Conservation (phyloP, 2,113 vertebrate genomes). For the Sciurus niger region DNA sequence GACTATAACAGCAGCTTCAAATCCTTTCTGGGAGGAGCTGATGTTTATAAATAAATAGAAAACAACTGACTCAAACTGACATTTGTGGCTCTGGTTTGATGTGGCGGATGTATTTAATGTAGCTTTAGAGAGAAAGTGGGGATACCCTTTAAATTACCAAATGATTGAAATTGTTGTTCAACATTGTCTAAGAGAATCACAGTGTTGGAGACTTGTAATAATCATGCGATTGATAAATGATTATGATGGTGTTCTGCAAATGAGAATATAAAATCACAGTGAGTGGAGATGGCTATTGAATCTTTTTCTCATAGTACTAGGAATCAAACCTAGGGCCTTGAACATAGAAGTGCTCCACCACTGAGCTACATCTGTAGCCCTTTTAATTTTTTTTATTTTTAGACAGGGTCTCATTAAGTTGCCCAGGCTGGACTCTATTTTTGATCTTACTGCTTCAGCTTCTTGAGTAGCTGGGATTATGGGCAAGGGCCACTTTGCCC, state of each 20-base stretch:
- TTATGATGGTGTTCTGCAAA: not conserved
- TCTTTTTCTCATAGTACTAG: not conserved
- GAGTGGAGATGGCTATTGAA: not conserved
- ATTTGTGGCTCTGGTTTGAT: constrained; percentile 39
- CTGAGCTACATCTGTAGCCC: not conserved
- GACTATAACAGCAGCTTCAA: constrained; percentile 54
- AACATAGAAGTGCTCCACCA: not conserved
- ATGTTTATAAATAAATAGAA: constrained; percentile 68
- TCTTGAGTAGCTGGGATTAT: not conserved
- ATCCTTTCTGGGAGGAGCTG: not conserved
- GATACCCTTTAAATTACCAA: not conserved
- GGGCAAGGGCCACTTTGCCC: not conserved
- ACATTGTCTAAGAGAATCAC: not conserved
- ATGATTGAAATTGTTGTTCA: not conserved
- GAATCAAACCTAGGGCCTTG: not conserved
- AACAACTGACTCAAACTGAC: constrained; percentile 49
- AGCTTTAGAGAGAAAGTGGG: constrained; percentile 7
- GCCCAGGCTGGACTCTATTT: not conserved
- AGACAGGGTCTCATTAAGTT: not conserved
- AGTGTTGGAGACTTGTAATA: constrained; percentile 5
- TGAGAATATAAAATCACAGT: constrained; percentile 10
- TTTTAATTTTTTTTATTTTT: not conserved
- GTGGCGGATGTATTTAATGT: not conserved
- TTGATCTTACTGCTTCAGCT: not conserved
- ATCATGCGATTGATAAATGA: constrained; percentile 28